Evolutionary conservation across 1,140 invertebrate genomes (phyloP), one percentile per base, ranked within the genome.

Genomic region (Hydropsyche tenuis): DNA sequence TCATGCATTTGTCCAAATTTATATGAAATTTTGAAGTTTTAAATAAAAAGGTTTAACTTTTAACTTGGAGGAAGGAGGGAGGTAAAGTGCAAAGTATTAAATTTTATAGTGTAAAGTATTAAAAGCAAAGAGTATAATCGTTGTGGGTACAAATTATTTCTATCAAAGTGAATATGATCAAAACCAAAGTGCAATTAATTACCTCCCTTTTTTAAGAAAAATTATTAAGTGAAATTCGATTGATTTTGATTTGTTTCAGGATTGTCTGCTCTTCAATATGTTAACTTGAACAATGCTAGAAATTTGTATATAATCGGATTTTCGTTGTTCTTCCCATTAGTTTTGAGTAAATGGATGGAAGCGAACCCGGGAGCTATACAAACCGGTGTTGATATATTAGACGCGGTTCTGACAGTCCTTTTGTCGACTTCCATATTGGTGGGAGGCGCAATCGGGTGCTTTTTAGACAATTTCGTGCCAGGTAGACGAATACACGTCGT

Each of bases 261-360:
- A 74, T 81, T 96, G 0, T 94, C 94, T 0, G 91, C 93, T 16
- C 85, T 96, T 11, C 93, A 95, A 79, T 93, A 92, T 78, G 89
- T 96, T 20, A 87, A 95, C 79, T 82, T 96, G 27, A 92, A 93
- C 79, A 94, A 92, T 12, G 88, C 93, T 0, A 85, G 92, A 70
- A 96, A 96, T 84, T 82, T 96, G 1, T 95, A 95, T 80, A 93
- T 96, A 69, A 87, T 96, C n/a, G 94, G 94, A 12, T 90, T 96
- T 75, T 94, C 93, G 7, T 87, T 96, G 43, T 94, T 96, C 81
- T 92, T 95, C 75, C 93, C 93, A 6, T 80, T 95, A 81, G 92
- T 93, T 5, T 80, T 95, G 45, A 92, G 92, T 0, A 87, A 90
- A 75, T 95, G 93, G 93, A 89, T 93, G 87, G 85, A 88, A 12